Evolutionary conservation across 2,888 invertebrate species (phyloP).

Genomic region (Drosophila anomalata): DNA sequence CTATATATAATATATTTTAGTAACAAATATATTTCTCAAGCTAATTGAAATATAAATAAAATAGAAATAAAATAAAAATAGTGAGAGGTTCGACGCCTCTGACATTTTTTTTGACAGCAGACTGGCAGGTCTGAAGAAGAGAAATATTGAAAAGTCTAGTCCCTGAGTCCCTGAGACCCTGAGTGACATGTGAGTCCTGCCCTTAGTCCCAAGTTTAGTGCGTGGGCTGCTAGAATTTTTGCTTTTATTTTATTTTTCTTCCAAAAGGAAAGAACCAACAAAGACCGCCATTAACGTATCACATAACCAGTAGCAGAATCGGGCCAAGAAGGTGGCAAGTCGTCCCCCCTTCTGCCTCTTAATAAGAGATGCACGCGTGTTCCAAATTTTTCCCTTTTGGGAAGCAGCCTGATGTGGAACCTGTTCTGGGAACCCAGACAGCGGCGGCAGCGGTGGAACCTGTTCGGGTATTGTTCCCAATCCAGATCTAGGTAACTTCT

Average conservation of each 20-base stretch:
- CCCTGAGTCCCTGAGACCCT: too few relatives aligned
- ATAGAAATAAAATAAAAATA: too few relatives aligned
- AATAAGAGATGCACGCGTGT: slow-evolving; percentile 44
- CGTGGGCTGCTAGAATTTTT: slow-evolving; percentile 27
- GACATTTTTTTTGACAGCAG: too few relatives aligned
- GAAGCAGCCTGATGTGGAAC: slow-evolving; percentile 29
- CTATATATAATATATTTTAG: too few relatives aligned
- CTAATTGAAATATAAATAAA: not conserved
- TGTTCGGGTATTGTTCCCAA: slow-evolving; percentile 14
- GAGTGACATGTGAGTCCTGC: slow-evolving; percentile 30
- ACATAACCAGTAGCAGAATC: slow-evolving; percentile 20
- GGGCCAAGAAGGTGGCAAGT: not conserved
- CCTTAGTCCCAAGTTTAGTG: not conserved
- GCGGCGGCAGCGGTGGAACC: slow-evolving; percentile 30
- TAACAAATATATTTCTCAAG: not conserved
- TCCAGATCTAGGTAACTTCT: slow-evolving; percentile 11
- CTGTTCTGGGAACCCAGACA: slow-evolving; percentile 40
- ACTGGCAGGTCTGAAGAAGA: not conserved
- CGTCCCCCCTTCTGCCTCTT: not conserved
- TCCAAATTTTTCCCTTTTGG: slow-evolving; percentile 43
- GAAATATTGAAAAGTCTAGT: not conserved
- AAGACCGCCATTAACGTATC: slow-evolving; percentile 30
- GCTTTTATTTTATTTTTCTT: slow-evolving; percentile 8
- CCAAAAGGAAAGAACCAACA: slow-evolving; percentile 12
- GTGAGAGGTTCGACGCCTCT: too few relatives aligned